Percentiles rank a stretch among this genome's conserved stretches.
phyloP scores from a whole-genome alignment of 2,113 vertebrate genomes.

The Todiramphus saurophagus region DNA sequence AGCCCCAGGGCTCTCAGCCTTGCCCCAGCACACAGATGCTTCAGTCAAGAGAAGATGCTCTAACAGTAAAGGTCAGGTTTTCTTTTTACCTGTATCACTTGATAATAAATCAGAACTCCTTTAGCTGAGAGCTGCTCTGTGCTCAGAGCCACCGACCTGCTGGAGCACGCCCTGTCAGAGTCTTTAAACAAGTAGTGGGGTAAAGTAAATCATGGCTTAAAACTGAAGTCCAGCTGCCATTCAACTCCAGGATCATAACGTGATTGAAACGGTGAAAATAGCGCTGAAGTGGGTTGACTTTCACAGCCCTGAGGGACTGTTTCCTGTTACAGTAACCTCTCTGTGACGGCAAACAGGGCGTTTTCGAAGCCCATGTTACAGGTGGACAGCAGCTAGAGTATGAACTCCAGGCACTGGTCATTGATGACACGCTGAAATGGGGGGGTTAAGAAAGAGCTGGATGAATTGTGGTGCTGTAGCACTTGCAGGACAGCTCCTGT shows the following conservation, averaged over 20 bases:
- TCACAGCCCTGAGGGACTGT: neutral
- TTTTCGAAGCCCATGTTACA: too few species aligned
- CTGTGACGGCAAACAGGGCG: neutral
- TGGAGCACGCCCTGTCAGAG: neutral
- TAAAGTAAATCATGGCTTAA: neutral
- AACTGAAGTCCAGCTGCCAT: neutral
- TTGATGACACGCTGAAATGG: neutral
- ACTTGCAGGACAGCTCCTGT: neutral
- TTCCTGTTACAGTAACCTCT: too few species aligned
- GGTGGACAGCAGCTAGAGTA: neutral
- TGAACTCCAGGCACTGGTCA: too few species aligned
- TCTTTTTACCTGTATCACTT: neutral
- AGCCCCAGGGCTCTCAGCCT: too few species aligned
- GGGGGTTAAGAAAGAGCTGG: too few species aligned
- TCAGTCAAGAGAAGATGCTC: neutral
- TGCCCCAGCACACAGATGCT: too few species aligned
- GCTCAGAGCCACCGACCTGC: neutral
- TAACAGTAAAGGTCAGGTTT: neutral
- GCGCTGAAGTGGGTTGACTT: rapidly evolving
- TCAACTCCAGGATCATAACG: neutral
- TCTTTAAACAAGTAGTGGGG: neutral
- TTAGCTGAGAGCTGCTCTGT: neutral
- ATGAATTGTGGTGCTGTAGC: neutral
- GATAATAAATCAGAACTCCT: neutral
- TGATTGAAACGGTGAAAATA: neutral